Base-by-base conservation (phyloP, 2,888 invertebrate genomes). In the Mythimna loreyi region DNA sequence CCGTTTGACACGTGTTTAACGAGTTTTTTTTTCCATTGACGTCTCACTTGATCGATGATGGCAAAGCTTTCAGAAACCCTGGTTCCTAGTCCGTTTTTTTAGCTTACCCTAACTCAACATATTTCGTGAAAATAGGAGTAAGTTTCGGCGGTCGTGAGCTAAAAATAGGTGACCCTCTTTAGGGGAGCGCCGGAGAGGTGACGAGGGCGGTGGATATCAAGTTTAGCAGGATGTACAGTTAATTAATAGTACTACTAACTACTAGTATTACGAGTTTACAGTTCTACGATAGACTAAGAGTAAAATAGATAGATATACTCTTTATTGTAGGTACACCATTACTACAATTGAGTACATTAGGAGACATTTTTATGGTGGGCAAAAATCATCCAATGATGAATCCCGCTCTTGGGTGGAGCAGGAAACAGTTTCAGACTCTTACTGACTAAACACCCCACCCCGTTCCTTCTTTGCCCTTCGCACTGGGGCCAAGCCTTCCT, bases 91-190 rank as follows among this genome's bases (percentile, higher is more conserved):
- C n/a, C n/a, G n/a, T n/a, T n/a, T n/a, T n/a, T n/a, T n/a, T n/a
- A n/a, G n/a, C n/a, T n/a, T n/a, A n/a, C n/a, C 53, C 4, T 13
- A 53, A 5, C 21, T 21, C 33, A 33, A 21, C 6, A 33, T 53
- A 7, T 30, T 53, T 11, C 13, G 45, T 23, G 45, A 9, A 40
- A 23, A 33, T 59, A 30, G 45, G 23, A 49, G 21, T 47, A 58
- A 53, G 57, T 28, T 62, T 50, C 25, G 36, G 36, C n/a, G 28
- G 30, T 36, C 16, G 3, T 7, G 9, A 11, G n/a, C 66, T 74
- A 74, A 66, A 72, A 55, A 74, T 72, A 72, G 67, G 6, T 55
- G 58, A 74, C 74, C 72, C 47, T 40, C 16, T 57, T 62, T 69
- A 4, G 11, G 9, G 23, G 45, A 45, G 43, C 30, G 45, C n/a